Evolutionary conservation across 2,888 invertebrate genomes (phyloP), one percentile per base, ranked within the genome.

Genomic region (Trichogramma dendrolimi): DNA sequence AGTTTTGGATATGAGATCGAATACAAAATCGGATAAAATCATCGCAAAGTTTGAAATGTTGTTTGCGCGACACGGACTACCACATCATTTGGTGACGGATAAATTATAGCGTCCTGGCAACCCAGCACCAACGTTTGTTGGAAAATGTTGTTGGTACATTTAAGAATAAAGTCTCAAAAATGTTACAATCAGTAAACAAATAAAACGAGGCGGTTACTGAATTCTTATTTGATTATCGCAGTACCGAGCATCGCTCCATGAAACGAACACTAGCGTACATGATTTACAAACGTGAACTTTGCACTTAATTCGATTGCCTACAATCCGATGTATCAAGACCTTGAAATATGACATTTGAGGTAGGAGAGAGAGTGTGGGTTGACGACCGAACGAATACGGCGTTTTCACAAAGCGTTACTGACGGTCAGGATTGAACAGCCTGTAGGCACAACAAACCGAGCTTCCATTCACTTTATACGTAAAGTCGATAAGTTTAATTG

Each of bases 61-160:
- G 38, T 68, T 69, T 42, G 58, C 65, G 6, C 58, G 65, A 6
- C 64, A 51, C 58, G 70, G 69, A 4, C n/a, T 67, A 10, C 67
- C 69, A 0, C 1, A 51, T n/a, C 66, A 64, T 39, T 7, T 64
- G 0, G 70, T 69, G 4, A 65, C 70, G 0, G 69, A 70, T 55
- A 61, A 62, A 49, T 49, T 10, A 57, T 60, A 42, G 53, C 53
- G 7, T 53, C 63, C 4, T 55, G 52, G 39, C 50, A 57, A 6
- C 57, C 48, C 0, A 48, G 44, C 4, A 48, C 48, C 1, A 57
- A 57, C 42, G 55, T 27, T 55, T 53, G 14, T 61, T 59, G 5
- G 66, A 66, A 42, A 66, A 66, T 39, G 63, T 63, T 39, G 60
- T 66, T 1, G 49, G 51, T 11, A 66, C 63, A 2, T 57, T 61